Percentiles rank a stretch among this genome's conserved stretches.
Conservation (phyloP, 2,888 invertebrate species). For the Synanthedon tipuliformis region DNA sequence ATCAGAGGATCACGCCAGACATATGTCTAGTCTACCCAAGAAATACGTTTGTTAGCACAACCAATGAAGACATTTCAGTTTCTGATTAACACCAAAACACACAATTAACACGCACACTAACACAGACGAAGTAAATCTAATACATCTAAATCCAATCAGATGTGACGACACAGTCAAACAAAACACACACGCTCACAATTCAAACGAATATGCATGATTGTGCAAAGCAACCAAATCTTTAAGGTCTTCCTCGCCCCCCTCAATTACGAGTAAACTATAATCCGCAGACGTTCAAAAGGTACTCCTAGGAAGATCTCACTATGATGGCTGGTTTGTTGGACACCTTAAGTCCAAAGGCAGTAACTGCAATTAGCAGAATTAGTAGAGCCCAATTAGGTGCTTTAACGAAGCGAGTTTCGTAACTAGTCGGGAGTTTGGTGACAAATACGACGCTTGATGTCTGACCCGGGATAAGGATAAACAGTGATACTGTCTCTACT, state of each 20-base stretch:
- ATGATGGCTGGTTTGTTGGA: constrained; percentile 19
- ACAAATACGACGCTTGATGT: constrained; percentile 49
- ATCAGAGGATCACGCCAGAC: constrained; percentile 47
- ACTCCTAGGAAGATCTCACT: constrained; percentile 7
- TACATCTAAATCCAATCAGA: constrained; percentile 8
- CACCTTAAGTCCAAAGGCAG: constrained; percentile 56
- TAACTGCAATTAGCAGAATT: constrained; percentile 57
- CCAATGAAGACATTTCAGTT: constrained; percentile 37
- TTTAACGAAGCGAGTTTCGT: constrained; percentile 59
- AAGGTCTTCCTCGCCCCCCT: background rate
- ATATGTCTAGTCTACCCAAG: constrained; percentile 28
- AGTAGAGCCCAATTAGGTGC: constrained; percentile 59
- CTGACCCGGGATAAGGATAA: constrained; percentile 46
- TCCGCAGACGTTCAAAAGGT: background rate
- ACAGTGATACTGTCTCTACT: constrained; percentile 16
- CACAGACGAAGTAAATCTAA: constrained; percentile 2
- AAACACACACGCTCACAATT: constrained; percentile 9
- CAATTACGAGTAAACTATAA: background rate
- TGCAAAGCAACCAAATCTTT: background rate
- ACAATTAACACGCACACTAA: constrained; percentile 3
- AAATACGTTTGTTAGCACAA: constrained; percentile 49
- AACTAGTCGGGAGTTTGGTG: constrained; percentile 46
- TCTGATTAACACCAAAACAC: constrained; percentile 1
- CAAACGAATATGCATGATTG: constrained; percentile 1
- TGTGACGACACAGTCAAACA: constrained; percentile 6